Conservation (phyloP, 1,140 invertebrate species). For the Uloborus diversus region DNA sequence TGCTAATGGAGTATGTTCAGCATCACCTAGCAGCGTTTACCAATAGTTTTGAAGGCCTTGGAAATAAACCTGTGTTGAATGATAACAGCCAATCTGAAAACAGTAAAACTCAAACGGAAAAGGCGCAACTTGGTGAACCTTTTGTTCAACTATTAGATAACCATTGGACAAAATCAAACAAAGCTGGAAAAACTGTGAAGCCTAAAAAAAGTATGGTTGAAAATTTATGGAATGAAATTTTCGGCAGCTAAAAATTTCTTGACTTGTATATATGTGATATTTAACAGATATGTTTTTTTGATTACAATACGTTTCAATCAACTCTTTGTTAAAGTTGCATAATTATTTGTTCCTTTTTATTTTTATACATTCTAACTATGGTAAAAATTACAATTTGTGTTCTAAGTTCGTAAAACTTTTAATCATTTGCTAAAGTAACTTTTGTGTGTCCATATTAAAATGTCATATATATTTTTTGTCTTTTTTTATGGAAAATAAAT, state of each 20-base stretch:
- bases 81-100: background rate
- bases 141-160: constrained; percentile 44
- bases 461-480: too few species aligned
- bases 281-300: background rate
- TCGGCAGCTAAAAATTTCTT: constrained; percentile 11
- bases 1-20: constrained; percentile 59
- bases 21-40: constrained; percentile 58
- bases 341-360: background rate
- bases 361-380: background rate
- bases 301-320: background rate
- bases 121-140: constrained; percentile 30
- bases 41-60: constrained; percentile 48
- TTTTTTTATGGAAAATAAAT: too few species aligned
- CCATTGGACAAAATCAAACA: constrained; percentile 16
- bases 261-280: background rate
- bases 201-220: constrained; percentile 1
- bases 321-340: background rate
- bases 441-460: too few species aligned
- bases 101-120: background rate
- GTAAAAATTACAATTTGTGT: background rate
- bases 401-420: background rate
- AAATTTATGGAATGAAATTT: constrained; percentile 40
- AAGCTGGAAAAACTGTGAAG: background rate
- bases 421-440: too few species aligned
- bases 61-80: constrained; percentile 27